These are phyloP conservation scores for Odontamblyopus lacepedii DNA, from an alignment of 2,797 vertebrate genomes.

Conservation along the genomic window DNA sequence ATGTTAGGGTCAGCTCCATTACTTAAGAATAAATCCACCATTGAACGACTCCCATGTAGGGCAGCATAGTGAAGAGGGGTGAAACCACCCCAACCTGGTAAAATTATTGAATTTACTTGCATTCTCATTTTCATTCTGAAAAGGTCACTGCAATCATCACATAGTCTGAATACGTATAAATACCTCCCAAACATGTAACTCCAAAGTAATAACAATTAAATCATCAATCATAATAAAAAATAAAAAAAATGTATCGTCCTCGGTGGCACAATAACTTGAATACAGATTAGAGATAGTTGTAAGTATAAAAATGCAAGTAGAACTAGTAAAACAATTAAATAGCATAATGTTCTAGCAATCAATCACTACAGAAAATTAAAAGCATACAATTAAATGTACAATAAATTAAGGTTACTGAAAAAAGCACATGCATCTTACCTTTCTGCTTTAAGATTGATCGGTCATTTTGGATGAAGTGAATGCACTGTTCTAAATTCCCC, in stretches of 20 bases:
- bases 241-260: neutral
- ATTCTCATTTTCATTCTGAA: neutral
- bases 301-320: neutral
- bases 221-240: no score
- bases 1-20: conserved; percentile 79
- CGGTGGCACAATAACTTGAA: no score
- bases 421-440: conserved; percentile 60
- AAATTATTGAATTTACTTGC: neutral
- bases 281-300: no score
- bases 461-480: conserved; percentile 67
- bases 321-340: neutral
- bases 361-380: neutral
- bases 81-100: conserved; percentile 82
- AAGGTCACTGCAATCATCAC: neutral
- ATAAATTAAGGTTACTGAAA: neutral
- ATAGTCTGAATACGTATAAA: neutral
- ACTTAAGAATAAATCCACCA: conserved; percentile 75
- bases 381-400: neutral
- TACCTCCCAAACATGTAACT: neutral
- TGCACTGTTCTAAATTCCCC: conserved; percentile 73
- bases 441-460: conserved; percentile 66
- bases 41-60: conserved; percentile 74
- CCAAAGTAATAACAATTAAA: neutral
- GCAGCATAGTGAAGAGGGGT: conserved; percentile 81
- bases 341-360: neutral